Evolutionary conservation across 2,113 vertebrate genomes (phyloP).

Genomic region (Willisornis vidua): DNA sequence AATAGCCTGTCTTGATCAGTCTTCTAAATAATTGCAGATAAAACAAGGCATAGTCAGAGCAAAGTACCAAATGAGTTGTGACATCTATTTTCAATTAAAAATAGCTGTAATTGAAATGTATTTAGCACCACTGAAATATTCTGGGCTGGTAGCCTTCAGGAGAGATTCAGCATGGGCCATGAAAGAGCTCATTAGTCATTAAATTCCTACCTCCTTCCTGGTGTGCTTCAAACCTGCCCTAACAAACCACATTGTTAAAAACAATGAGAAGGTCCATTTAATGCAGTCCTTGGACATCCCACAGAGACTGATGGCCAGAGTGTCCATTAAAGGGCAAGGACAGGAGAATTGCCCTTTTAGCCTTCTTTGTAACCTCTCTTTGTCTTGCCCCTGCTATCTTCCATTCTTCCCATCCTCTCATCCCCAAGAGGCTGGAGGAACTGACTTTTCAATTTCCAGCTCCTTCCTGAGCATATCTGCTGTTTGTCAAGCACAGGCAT

Average conservation of each 20-base stretch:
- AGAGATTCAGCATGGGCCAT: neutral
- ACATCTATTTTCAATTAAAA: constrained; percentile 39
- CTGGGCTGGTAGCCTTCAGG: neutral
- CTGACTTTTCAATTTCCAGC: constrained; percentile 37
- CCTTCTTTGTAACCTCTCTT: neutral
- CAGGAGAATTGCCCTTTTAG: constrained; percentile 7
- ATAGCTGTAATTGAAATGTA: constrained; percentile 2
- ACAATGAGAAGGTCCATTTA: neutral
- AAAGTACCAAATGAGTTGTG: neutral
- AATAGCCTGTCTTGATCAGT: neutral
- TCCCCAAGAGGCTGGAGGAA: neutral
- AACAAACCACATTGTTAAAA: neutral
- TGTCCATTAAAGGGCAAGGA: neutral
- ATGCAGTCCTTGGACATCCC: neutral
- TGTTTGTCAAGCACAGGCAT: constrained; percentile 39
- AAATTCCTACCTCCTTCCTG: neutral
- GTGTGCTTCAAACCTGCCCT: neutral
- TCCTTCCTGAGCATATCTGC: constrained; percentile 30
- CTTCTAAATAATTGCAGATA: neutral
- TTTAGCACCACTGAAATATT: neutral
- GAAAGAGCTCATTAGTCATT: neutral
- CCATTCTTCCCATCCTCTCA: neutral
- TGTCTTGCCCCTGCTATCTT: neutral
- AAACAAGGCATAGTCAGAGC: neutral
- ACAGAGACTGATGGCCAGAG: neutral